Base-by-base conservation (phyloP, 2,888 invertebrate genomes). In the Eurytoma californica region DNA sequence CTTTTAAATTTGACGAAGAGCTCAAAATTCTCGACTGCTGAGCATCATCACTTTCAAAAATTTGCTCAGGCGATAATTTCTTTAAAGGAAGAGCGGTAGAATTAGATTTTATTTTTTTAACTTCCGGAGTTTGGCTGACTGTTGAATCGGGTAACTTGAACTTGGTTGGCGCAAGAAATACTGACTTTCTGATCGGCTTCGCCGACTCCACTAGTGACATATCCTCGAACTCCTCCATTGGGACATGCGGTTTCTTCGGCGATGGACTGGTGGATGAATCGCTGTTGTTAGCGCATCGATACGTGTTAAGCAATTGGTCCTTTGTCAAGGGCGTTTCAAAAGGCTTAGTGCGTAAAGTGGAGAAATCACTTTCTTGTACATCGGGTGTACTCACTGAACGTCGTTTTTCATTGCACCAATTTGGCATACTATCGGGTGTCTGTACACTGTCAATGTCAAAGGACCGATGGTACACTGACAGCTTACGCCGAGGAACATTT, bases 381-480 rank as follows among this genome's bases (percentile, higher is more conserved):
- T 80, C 70, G 2, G 76, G 66, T 3, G 78, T 70, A 39, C 80
- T 79, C 12, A 68, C 39, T 28, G 81, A 81, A 3, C 75, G 79
- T 55, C 30, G 72, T 51, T 79, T 79, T 12, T 75, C 81, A n/a
- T 3, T 60, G 13, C 18, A 3, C 0, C 49, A 3, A 4, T 5
- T 55, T 9, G 18, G 39, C 0, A 67, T 30, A 58, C 81, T 81
- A 49, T 77, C 49, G 28, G 81, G 51, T 47, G 75, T 61, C 61
- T 72, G 72, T 7, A 83, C 65, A 18, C 76, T 82, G n/a, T 84
- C 83, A 5, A 87, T 75, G 51, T 88, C 87, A 82, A 87, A 88
- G 4, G 88, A 85, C 9, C 87, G 85, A 49, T 84, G 83, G 70
- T 85, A 88, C 47, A 88, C 88, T 0, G 88, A 88, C 4, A 85